Percentiles rank a stretch among this genome's conserved stretches.
These are phyloP conservation scores for Colinus virginianus DNA, from an alignment of 2,113 vertebrate species.

Conservation along the genomic window DNA sequence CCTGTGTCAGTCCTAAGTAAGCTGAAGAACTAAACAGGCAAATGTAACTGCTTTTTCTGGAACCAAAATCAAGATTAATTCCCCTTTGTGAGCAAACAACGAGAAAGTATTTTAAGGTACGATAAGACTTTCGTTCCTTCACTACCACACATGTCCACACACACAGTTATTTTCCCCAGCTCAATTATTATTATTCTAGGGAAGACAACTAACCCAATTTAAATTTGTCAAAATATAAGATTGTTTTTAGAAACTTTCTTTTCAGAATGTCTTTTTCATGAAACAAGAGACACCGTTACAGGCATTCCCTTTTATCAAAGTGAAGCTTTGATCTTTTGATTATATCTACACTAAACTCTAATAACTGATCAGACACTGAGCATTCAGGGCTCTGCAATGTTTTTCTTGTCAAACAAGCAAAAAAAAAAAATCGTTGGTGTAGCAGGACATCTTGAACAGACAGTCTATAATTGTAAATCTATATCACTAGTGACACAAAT, in stretches of 20 bases:
- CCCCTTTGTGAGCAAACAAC: background rate
- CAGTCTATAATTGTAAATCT: background rate
- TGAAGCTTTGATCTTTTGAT: constrained; percentile 10
- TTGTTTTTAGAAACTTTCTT: background rate
- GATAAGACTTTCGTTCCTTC: background rate
- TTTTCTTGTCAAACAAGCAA: constrained; percentile 4
- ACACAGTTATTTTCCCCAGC: background rate
- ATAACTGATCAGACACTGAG: background rate
- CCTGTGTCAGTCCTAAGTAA: background rate
- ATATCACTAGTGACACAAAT: background rate
- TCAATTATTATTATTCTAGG: background rate
- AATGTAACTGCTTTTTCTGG: background rate
- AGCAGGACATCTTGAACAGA: background rate
- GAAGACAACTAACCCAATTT: constrained; percentile 45
- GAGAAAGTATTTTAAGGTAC: background rate
- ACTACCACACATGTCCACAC: fast-evolving
- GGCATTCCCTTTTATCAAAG: constrained; percentile 1
- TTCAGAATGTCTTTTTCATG: constrained; percentile 22
- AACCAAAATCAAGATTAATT: background rate
- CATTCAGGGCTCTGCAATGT: background rate
- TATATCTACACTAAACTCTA: background rate
- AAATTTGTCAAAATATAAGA: constrained; percentile 23
- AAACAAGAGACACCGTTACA: constrained; percentile 23
- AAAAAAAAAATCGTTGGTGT: background rate
- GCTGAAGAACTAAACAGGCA: background rate